Evolutionary conservation across 2,113 vertebrate species (phyloP).

Genomic region (Calonectris borealis): DNA sequence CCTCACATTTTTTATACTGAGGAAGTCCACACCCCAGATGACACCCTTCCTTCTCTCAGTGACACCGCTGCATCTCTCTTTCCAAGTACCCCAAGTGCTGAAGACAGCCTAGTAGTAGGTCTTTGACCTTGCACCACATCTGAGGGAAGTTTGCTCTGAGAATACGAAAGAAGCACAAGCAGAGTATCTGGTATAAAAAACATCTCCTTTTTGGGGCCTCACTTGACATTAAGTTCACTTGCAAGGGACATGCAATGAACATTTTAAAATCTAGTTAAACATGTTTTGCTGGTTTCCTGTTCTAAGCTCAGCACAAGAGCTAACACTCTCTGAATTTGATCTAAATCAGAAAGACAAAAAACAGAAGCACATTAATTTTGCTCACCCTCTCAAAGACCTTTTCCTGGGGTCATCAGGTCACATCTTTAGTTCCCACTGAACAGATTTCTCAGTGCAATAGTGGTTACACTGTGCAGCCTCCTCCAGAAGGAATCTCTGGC

Average conservation of each 20-base stretch:
- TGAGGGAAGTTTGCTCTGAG: neutral
- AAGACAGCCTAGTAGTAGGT: neutral
- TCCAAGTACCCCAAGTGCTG: neutral
- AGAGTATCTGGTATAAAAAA: neutral
- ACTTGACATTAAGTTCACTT: neutral
- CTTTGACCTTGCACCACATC: neutral
- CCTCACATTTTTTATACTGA: neutral
- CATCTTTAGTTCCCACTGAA: neutral
- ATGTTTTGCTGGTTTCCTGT: neutral
- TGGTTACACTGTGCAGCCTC: neutral
- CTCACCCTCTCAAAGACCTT: neutral
- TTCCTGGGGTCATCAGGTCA: neutral
- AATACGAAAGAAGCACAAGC: neutral
- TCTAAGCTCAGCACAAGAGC: neutral
- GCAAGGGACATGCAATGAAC: neutral
- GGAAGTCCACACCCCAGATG: neutral
- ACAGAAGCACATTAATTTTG: neutral
- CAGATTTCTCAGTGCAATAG: neutral
- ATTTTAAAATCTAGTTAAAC: neutral
- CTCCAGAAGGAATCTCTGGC: neutral
- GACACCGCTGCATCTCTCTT: neutral
- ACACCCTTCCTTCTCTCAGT: neutral
- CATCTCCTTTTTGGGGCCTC: neutral
- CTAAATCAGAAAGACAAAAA: neutral
- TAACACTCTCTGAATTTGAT: neutral